Conservation (phyloP, 2,888 invertebrate species). For the Chrysina gloriosa region DNA sequence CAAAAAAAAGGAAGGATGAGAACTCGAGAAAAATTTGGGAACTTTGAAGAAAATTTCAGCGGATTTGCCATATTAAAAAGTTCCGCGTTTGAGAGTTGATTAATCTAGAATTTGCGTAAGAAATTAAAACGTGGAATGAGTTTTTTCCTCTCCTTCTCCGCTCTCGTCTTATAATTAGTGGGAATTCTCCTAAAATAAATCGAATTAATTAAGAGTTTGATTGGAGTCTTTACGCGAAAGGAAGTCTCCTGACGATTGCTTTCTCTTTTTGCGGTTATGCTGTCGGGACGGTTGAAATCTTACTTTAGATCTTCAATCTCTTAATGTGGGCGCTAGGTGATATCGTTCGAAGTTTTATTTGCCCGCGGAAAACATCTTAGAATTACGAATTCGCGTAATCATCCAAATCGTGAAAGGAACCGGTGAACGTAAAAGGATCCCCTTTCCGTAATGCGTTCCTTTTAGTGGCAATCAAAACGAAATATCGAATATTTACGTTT, state of each 20-base stretch:
- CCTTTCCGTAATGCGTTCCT: neutral
- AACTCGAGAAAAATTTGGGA: slow-evolving; percentile 1
- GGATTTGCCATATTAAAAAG: slow-evolving; percentile 22
- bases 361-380: too few relatives aligned
- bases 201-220: slow-evolving; percentile 6
- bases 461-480: slow-evolving; percentile 18
- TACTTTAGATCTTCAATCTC: too few relatives aligned
- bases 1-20: neutral
- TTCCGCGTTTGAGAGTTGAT: neutral
- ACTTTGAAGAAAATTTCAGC: neutral
- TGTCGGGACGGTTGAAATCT: too few relatives aligned
- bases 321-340: too few relatives aligned
- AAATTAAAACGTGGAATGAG: slow-evolving; percentile 4
- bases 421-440: neutral
- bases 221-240: neutral
- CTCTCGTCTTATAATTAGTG: neutral
- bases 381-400: too few relatives aligned
- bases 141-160: neutral
- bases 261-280: too few relatives aligned
- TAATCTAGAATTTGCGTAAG: slow-evolving; percentile 8
- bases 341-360: too few relatives aligned
- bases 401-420: too few relatives aligned
- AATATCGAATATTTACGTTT: slow-evolving; percentile 22
- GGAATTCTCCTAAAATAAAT: neutral
- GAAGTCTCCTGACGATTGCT: too few relatives aligned